These are phyloP conservation scores for Drosophila asahinai DNA, from an alignment of 1,140 invertebrate genomes.

Conservation along the genomic window DNA sequence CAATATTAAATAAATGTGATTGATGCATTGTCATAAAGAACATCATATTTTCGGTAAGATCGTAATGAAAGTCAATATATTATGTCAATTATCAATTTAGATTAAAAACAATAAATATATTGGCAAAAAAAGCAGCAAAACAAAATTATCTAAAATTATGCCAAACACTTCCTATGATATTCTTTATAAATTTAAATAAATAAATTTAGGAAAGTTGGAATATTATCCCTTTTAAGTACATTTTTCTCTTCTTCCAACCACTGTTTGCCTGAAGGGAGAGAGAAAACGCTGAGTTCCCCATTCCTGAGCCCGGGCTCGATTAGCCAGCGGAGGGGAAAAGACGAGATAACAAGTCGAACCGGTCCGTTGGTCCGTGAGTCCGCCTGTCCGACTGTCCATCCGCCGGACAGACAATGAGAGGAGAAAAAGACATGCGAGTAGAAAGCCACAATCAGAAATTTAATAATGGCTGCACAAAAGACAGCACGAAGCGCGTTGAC, in stretches of 20 bases:
- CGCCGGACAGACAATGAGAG: conserved; percentile 40
- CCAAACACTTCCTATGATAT: neutral
- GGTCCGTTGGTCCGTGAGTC: conserved; percentile 53
- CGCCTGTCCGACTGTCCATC: conserved; percentile 2
- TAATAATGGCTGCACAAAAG: conserved; percentile 84
- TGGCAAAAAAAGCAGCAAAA: too few species aligned
- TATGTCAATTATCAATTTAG: too few species aligned
- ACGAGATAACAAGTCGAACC: conserved; percentile 76
- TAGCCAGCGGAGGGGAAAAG: conserved; percentile 59
- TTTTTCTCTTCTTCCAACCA: conserved; percentile 3
- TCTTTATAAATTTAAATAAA: neutral
- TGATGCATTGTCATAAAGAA: too few species aligned
- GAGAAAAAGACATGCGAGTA: conserved; percentile 69
- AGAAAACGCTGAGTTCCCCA: conserved; percentile 28
- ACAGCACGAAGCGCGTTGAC: conserved; percentile 76
- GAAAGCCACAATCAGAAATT: conserved; percentile 84
- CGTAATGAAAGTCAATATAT: too few species aligned
- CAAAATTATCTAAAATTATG: too few species aligned
- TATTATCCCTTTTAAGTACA: neutral
- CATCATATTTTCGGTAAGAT: too few species aligned
- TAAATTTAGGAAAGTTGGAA: neutral
- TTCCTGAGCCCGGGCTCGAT: conserved; percentile 43
- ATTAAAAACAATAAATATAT: too few species aligned
- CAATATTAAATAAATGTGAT: neutral
- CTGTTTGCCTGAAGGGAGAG: conserved; percentile 29